Evolutionary conservation across 2,888 invertebrate genomes (phyloP).

Genomic region (Synergus laeviventris): DNA sequence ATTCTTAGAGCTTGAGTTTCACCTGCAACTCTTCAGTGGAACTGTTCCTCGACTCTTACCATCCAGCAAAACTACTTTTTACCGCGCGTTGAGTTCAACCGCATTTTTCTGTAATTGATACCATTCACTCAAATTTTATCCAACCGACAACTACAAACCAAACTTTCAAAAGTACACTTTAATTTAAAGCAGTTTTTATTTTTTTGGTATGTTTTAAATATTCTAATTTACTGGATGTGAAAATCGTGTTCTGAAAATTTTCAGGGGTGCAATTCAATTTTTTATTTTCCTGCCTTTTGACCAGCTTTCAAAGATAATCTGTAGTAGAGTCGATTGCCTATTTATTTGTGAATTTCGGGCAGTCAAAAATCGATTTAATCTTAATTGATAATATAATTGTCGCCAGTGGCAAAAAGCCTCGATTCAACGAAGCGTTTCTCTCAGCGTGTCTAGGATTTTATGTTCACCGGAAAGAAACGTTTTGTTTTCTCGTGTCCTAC

Average conservation of each 20-base stretch:
- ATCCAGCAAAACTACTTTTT: constrained; percentile 33
- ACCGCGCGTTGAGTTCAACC: neutral
- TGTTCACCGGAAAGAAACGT: constrained; percentile 11
- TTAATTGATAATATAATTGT: constrained; percentile 29
- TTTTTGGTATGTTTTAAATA: neutral
- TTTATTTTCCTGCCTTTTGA: neutral
- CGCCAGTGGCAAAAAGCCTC: neutral
- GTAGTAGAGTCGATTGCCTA: constrained; percentile 13
- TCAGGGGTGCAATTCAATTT: neutral
- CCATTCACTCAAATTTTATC: neutral
- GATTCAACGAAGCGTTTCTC: constrained; percentile 13
- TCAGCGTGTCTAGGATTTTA: neutral
- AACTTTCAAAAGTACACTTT: neutral
- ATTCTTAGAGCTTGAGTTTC: constrained; percentile 8
- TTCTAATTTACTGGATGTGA: neutral
- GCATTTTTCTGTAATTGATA: neutral
- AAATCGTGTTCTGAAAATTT: neutral
- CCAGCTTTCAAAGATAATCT: neutral
- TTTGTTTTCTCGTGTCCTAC: constrained; percentile 32
- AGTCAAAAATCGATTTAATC: neutral
- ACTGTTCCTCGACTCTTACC: constrained; percentile 15
- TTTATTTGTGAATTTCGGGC: constrained; percentile 21
- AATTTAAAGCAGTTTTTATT: too few species aligned
- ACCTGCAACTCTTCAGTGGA: constrained; percentile 26
- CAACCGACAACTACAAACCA: neutral